Base-by-base conservation (phyloP, 2,888 invertebrate species). In the Muschampia plurimacula region DNA sequence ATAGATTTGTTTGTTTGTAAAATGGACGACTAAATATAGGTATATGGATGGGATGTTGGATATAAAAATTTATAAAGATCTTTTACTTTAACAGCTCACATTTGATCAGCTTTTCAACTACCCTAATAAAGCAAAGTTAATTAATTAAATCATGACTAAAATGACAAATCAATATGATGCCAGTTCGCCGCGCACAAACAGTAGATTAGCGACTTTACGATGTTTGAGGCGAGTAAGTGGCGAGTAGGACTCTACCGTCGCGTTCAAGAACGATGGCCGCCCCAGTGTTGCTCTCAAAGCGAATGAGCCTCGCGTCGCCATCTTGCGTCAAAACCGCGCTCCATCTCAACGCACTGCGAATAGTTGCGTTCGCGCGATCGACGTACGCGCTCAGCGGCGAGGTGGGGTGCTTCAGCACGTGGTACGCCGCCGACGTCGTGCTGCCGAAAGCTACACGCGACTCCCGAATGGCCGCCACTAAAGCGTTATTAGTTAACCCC, bases 221-320 rank as follows among this genome's bases (percentile, higher is more conserved):
- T 13, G 59, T 59, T 13, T 59, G 59, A 59, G 74, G 75, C 5
- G 74, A 60, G 67, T 74, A 77, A 7, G 77, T 75, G 60, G 75
- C 75, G 12, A 80, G 76, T 12, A 82, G 60, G 55, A 79, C 78
- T 65, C 77, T 74, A 0, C 79, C 79, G 32, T 74, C 77, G n/a
- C 77, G 74, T 66, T 79, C 79, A 7, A 79, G 75, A 2, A 78
- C 44, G 6, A 77, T 59, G 57, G 75, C 74, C 6, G 66, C 46
- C 12, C 77, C 77, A 13, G 10, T 10, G 5, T 63, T 46, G 32
- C 74, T 67, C 32, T 76, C 72, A 52, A 78, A 76, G 1, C 57
- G 22, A 1, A 78, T 32, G 15, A 72, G 49, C 52, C 78, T 74
- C 3, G 76, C 77, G 73, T 77, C 79, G 2, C 78, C 78, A 62